A percentile compares a stretch with the other conserved stretches of the same genome.
These are phyloP conservation scores for Drosophila imparisetae DNA, from an alignment of 2,888 invertebrate genomes.

Conservation along the genomic window DNA sequence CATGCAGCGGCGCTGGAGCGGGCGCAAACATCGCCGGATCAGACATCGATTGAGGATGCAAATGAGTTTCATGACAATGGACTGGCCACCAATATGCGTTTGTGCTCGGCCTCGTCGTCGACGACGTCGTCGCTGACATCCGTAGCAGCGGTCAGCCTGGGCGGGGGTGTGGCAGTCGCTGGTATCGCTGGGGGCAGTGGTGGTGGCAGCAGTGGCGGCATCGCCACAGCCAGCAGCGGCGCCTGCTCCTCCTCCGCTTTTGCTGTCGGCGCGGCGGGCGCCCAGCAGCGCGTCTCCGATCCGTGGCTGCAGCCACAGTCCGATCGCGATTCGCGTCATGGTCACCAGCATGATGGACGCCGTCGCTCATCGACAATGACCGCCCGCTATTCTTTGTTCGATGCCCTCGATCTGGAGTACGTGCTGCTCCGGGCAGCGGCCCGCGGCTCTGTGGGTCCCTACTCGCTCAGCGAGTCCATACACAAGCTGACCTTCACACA, in stretches of 20 bases:
- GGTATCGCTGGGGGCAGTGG: constrained; percentile 42
- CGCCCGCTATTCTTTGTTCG: constrained; percentile 88
- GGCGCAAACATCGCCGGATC: constrained; percentile 83
- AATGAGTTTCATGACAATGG: constrained; percentile 85
- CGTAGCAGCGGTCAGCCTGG: constrained; percentile 84
- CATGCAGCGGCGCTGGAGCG: constrained; percentile 83
- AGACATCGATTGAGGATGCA: constrained; percentile 84
- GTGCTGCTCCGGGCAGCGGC: constrained; percentile 89
- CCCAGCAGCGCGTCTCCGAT: constrained; percentile 84
- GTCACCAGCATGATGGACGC: constrained; percentile 79
- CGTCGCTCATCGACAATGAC: constrained; percentile 87
- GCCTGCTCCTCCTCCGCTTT: constrained; percentile 85
- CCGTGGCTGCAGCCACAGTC: constrained; percentile 85
- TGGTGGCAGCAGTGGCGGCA: constrained; percentile 80
- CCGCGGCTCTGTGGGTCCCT: constrained; percentile 89
- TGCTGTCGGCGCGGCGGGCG: constrained; percentile 85
- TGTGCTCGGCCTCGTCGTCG: constrained; percentile 86
- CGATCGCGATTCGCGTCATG: constrained; percentile 83
- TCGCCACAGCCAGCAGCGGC: constrained; percentile 85
- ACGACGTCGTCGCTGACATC: constrained; percentile 87
- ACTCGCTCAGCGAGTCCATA: constrained; percentile 89
- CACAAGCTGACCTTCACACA: constrained; percentile 91
- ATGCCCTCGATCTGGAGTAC: constrained; percentile 90
- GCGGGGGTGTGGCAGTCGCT: constrained; percentile 72
- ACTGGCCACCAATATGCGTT: constrained; percentile 82